Evolutionary conservation across 2,113 vertebrate genomes (phyloP).

Genomic region (Lichenostomus cassidix): DNA sequence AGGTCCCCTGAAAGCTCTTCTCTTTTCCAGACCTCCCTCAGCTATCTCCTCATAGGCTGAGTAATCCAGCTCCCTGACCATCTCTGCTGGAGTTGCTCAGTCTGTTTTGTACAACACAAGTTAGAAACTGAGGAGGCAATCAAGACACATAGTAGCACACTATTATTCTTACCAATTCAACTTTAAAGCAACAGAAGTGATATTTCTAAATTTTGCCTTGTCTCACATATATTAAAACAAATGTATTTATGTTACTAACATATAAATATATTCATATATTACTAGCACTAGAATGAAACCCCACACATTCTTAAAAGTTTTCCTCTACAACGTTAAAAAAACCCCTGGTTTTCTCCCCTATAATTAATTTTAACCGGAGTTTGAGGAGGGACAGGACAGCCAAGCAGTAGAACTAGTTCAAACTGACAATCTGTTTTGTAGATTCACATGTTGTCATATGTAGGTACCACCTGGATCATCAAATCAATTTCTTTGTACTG

Average conservation of each 20-base stretch:
- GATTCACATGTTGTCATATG: background rate
- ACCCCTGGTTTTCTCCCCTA: background rate
- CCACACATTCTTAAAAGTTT: background rate
- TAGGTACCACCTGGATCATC: background rate
- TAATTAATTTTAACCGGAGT: background rate
- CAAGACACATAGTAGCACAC: background rate
- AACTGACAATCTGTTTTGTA: background rate
- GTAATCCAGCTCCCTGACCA: background rate
- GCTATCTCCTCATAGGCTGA: background rate
- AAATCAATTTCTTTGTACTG: background rate
- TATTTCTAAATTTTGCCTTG: background rate
- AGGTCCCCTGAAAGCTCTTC: background rate
- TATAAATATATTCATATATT: background rate
- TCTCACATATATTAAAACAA: background rate
- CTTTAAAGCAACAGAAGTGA: background rate
- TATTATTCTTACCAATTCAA: background rate
- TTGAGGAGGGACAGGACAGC: background rate
- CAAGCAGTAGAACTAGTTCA: background rate
- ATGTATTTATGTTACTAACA: background rate
- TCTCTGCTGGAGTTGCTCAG: background rate
- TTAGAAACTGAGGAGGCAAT: background rate
- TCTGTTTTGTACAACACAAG: background rate
- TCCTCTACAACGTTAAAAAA: background rate
- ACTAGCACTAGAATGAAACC: background rate
- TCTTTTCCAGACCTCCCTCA: background rate